phyloP scores from a whole-genome alignment of 2,113 vertebrate genomes.

The Micronisus gabar region DNA sequence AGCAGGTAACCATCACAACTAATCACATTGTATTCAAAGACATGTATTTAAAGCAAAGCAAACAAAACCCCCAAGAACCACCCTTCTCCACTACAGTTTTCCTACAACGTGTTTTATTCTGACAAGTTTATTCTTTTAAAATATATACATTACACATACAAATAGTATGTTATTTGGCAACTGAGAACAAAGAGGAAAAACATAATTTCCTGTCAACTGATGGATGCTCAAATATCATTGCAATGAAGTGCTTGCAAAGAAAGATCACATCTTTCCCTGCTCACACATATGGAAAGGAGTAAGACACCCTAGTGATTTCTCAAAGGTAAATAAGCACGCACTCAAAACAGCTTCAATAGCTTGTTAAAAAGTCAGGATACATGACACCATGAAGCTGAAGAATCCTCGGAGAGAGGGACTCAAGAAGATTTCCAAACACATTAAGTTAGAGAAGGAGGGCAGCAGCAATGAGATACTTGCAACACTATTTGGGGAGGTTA shows the following conservation, averaged over 20 bases:
- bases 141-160: neutral
- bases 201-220: neutral
- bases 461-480: neutral
- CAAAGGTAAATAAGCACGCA: neutral
- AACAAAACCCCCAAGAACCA: neutral
- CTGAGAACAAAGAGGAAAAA: neutral
- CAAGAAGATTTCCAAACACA: neutral
- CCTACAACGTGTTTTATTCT: neutral
- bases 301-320: neutral
- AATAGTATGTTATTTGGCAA: neutral
- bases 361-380: neutral
- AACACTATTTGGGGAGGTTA: neutral
- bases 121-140: neutral
- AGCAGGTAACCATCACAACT: neutral
- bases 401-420: neutral
- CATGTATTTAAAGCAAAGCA: neutral
- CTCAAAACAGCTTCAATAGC: neutral
- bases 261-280: neutral
- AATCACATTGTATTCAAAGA: neutral
- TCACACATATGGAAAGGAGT: neutral
- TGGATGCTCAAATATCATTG: neutral
- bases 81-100: neutral
- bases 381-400: neutral
- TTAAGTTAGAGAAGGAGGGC: neutral
- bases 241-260: neutral